These are phyloP conservation scores for Enteromius radiatus DNA, from an alignment of 2,797 vertebrate genomes.

Conservation along the genomic window DNA sequence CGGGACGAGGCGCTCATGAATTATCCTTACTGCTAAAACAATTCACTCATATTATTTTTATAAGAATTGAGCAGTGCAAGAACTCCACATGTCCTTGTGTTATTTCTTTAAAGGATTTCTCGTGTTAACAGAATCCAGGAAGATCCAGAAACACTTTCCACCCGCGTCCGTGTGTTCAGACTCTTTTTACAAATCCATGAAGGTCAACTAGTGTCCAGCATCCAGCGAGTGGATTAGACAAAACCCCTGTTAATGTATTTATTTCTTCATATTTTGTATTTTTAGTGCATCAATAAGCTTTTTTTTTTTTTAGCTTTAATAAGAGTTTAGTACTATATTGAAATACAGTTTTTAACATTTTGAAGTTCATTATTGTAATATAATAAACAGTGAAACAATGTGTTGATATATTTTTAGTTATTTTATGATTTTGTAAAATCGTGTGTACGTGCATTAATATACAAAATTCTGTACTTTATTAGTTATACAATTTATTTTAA, in stretches of 20 bases:
- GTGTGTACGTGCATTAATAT: not conserved
- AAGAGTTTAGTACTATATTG: too few relatives aligned
- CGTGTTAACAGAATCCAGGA: not conserved
- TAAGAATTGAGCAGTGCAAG: constrained; percentile 11
- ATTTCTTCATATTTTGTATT: not conserved
- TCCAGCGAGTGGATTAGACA: not conserved
- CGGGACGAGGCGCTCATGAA: not conserved
- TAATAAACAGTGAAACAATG: not conserved
- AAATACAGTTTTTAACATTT: not conserved
- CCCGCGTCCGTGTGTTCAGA: not conserved
- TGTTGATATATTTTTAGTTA: too few relatives aligned
- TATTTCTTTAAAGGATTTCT: not conserved
- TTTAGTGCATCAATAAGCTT: not conserved
- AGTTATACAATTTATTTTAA: not conserved
- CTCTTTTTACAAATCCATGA: not conserved
- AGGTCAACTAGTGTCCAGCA: not conserved
- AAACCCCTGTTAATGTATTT: not conserved
- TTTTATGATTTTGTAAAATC: not conserved
- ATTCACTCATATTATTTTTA: constrained; percentile 17
- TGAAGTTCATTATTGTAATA: not conserved
- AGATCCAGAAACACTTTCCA: constrained; percentile 15
- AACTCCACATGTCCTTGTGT: constrained; percentile 1
- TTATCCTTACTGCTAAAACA: constrained; percentile 30
- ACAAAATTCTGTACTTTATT: too few relatives aligned
- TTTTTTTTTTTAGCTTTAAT: too few relatives aligned